A percentile compares a stretch with the other conserved stretches of the same genome.
These are phyloP conservation scores for Euura saliciscinereae DNA, from an alignment of 1,140 invertebrate genomes.

Conservation along the genomic window DNA sequence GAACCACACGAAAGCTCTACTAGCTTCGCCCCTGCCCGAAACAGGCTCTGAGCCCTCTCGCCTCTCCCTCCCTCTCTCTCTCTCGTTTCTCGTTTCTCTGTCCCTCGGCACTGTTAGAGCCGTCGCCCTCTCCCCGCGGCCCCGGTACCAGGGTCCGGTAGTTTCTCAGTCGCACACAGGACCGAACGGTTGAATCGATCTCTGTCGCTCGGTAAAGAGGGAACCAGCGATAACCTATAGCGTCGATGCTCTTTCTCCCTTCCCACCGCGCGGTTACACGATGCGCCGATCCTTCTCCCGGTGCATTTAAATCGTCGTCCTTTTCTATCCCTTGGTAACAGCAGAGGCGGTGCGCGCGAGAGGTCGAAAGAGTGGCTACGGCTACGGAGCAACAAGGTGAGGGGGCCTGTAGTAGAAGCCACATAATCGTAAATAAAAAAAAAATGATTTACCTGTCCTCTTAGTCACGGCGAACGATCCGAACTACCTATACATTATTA, in stretches of 20 bases:
- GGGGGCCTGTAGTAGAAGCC: not conserved
- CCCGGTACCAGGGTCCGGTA: not conserved
- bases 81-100: not conserved
- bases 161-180: not conserved
- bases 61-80: not conserved
- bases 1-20: not conserved
- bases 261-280: not conserved
- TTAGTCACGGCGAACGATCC: slow-evolving; percentile 3
- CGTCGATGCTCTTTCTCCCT: not conserved
- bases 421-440: not conserved
- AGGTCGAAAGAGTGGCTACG: not conserved
- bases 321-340: slow-evolving; percentile 4
- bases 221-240: not conserved
- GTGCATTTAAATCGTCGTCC: not conserved
- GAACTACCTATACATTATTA: not conserved
- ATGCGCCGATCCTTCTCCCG: not conserved
- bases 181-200: not conserved
- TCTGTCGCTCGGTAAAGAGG: not conserved
- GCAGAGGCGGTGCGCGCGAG: not conserved
- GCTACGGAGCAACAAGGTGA: not conserved
- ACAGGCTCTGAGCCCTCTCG: slow-evolving; percentile 3
- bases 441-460: slow-evolving; percentile 3
- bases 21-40: slow-evolving; percentile 2
- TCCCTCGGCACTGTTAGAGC: not conserved
- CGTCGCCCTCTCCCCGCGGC: not conserved